Base-by-base conservation (phyloP, 2,888 invertebrate species). In the Macropis europaea region DNA sequence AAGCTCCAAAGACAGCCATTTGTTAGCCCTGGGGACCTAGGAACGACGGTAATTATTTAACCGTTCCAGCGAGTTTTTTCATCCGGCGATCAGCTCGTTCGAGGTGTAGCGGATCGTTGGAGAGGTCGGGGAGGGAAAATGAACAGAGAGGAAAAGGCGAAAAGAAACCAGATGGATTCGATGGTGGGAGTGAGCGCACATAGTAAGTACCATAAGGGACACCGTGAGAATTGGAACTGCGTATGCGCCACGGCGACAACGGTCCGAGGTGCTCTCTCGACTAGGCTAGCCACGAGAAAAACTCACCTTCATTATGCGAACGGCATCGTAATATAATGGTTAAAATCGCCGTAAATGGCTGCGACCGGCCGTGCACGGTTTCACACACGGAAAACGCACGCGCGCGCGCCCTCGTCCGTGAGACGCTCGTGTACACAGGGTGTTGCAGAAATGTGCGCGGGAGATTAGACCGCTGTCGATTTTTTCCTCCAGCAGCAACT, bases 151-250 rank as follows among this genome's bases (percentile, higher is more conserved):
- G 67, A 70, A 77, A 73, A 70, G 73, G 70, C 59, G 56, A 68
- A 76, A 63, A 73, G 71, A 76, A 75, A 71, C 54, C 52, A 9
- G 30, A 32, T 61, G 48, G 71, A 78, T 75, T 60, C 62, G 75
- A 64, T 57, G 79, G 82, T 84, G 83, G 79, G 81, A 83, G 83
- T 81, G 59, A 22, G 38, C 50, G 48, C 61, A 52, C 66, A 64
- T 71, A 70, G 80, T 78, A 71, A 66, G 77, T 77, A 77, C 86
- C 85, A 85, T 86, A 87, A 84, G 84, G 83, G 82, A 87, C 77
- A 89, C 84, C 89, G 88, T 88, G 88, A 89, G 89, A 89, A 89
- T 88, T 87, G 87, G 89, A 87, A 85, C 87, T 86, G 79, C 79
- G 79, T 81, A 79, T 76, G 80, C 80, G 79, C 70, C 81, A 77